A percentile compares a stretch with the other conserved stretches of the same genome.
Conservation (phyloP, 2,797 vertebrate genomes). For the Tiaroga cobitis region DNA sequence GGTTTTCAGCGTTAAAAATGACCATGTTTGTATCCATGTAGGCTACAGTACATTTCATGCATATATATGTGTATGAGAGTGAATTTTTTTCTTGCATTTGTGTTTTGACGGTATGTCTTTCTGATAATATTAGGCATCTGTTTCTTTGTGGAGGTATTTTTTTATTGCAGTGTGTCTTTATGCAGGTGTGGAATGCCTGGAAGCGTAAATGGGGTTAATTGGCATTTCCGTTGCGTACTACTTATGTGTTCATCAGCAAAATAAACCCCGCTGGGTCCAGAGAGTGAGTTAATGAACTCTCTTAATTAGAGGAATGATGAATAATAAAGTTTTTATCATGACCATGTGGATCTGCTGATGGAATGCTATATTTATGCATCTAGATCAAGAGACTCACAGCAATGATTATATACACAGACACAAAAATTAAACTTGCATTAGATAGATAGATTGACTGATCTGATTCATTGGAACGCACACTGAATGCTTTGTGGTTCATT, state of each 20-base stretch:
- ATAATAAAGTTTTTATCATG: conserved; percentile 56
- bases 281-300: conserved; percentile 60
- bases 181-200: conserved; percentile 43
- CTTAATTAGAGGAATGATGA: conserved; percentile 64
- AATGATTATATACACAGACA: conserved; percentile 9
- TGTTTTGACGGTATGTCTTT: not conserved
- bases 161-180: conserved; percentile 33
- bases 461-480: conserved; percentile 4
- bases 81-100: not conserved
- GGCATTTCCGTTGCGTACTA: conserved; percentile 55
- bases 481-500: conserved; percentile 14
- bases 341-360: conserved; percentile 46
- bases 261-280: conserved; percentile 56
- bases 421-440: not conserved
- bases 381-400: conserved; percentile 32
- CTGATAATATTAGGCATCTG: not conserved
- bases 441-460: not conserved
- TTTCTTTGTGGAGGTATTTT: conserved; percentile 21
- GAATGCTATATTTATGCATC: conserved; percentile 36
- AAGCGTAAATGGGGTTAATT: conserved; percentile 65
- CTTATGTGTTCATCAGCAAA: conserved; percentile 65
- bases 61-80: not conserved
- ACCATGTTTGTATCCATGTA: not conserved
- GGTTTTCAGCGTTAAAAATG: conserved; percentile 44
- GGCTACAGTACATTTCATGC: not conserved